Evolutionary conservation across 2,113 vertebrate species (phyloP).

Genomic region (Etia nguti): DNA sequence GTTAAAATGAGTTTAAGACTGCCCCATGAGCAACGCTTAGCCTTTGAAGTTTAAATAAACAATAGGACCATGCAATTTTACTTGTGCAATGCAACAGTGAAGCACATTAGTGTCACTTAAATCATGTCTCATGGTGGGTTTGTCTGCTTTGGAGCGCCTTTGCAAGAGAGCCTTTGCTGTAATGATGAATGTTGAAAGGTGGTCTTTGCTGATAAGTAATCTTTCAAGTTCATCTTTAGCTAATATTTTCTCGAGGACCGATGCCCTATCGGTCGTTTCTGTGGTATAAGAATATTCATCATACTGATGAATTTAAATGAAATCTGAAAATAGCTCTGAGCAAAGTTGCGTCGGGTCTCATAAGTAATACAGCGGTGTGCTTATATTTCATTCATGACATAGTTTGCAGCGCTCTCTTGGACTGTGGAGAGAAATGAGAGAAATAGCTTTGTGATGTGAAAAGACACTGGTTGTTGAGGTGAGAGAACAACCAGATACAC

Average conservation of each 20-base stretch:
- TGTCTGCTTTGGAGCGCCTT: not conserved
- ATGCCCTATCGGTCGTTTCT: conserved; percentile 16
- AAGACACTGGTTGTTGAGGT: conserved; percentile 45
- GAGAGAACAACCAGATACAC: conserved; percentile 30
- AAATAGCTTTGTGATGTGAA: conserved; percentile 58
- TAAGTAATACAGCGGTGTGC: conserved; percentile 64
- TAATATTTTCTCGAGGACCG: conserved; percentile 31
- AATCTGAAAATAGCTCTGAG: conserved; percentile 66
- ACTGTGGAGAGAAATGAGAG: conserved; percentile 31
- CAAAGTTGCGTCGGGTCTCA: conserved; percentile 60
- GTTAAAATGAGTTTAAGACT: not conserved
- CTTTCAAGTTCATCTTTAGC: conserved; percentile 47
- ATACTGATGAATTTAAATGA: conserved; percentile 53
- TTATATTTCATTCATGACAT: conserved; percentile 71
- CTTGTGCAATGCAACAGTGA: conserved; percentile 21
- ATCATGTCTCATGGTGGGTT: conserved; percentile 11
- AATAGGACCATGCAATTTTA: not conserved
- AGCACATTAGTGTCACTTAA: conserved; percentile 42
- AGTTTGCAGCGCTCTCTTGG: conserved; percentile 41
- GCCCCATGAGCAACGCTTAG: not conserved
- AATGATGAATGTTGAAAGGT: conserved; percentile 57
- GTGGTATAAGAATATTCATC: conserved; percentile 39
- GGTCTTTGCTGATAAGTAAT: conserved; percentile 50
- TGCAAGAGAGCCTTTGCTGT: not conserved
- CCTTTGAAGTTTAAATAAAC: conserved; percentile 39